Evolutionary conservation across 2,888 invertebrate genomes (phyloP).

Genomic region (Drosophila nr. perissopoda): DNA sequence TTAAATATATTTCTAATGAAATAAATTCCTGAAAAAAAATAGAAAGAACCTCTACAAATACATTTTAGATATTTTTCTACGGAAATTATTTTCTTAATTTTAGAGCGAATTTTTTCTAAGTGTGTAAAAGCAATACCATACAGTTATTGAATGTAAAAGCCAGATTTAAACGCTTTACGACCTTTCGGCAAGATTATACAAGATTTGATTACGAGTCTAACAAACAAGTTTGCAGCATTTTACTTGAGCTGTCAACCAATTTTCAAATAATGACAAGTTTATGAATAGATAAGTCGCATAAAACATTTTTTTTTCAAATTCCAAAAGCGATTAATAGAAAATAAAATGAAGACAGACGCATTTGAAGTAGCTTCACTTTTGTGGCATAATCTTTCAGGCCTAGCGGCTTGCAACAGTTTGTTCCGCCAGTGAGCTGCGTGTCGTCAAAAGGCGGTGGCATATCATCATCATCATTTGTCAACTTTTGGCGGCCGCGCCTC

Average conservation of each 20-base stretch:
- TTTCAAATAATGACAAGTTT: conserved; percentile 10
- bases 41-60: no score
- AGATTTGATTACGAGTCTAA: conserved; percentile 19
- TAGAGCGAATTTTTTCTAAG: neutral
- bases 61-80: neutral
- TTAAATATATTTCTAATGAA: no score
- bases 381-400: conserved; percentile 18
- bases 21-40: no score
- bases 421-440: conserved; percentile 38
- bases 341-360: conserved; percentile 19
- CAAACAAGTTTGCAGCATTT: conserved; percentile 34
- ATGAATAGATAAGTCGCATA: conserved; percentile 31
- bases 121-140: neutral
- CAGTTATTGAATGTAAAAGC: conserved; percentile 15
- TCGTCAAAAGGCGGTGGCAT: conserved; percentile 39
- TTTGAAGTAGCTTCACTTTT: conserved; percentile 36
- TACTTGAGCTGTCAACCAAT: conserved; percentile 21
- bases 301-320: conserved; percentile 17
- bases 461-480: conserved; percentile 12
- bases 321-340: conserved; percentile 24
- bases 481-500: conserved; percentile 23
- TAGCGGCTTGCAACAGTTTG: conserved; percentile 17
- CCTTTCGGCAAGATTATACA: conserved; percentile 29
- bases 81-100: neutral
- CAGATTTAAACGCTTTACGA: conserved; percentile 11